Evolutionary conservation across 2,888 invertebrate species (phyloP).

Genomic region (Drosophila gaucha): DNA sequence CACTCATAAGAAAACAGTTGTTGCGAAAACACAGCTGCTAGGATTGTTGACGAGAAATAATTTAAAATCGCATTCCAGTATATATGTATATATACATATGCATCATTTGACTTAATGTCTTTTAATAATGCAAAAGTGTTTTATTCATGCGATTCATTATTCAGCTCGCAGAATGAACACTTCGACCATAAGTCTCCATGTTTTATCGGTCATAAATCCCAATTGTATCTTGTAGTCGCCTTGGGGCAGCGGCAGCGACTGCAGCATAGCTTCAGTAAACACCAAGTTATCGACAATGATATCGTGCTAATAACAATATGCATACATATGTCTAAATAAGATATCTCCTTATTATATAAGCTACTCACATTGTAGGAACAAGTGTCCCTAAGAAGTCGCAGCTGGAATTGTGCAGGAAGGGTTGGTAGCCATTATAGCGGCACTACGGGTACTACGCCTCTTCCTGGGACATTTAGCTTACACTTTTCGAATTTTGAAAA

Average conservation of each 20-base stretch:
- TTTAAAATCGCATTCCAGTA: not conserved
- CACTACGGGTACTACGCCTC: constrained; percentile 42
- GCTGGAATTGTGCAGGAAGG: constrained; percentile 33
- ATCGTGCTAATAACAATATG: no score
- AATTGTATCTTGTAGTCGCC: constrained; percentile 42
- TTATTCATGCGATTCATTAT: not conserved
- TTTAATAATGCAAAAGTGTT: no score
- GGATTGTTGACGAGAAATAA: no score
- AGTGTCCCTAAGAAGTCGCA: constrained; percentile 38
- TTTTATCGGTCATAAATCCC: constrained; percentile 12
- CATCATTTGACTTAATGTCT: no score
- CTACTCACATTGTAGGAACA: constrained; percentile 36
- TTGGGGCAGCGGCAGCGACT: constrained; percentile 35
- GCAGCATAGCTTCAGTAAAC: constrained; percentile 29
- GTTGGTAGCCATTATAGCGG: constrained; percentile 33
- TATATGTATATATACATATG: not conserved
- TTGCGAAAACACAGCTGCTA: not conserved
- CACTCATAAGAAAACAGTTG: constrained; percentile 8
- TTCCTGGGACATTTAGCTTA: constrained; percentile 42
- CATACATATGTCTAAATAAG: not conserved
- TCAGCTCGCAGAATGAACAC: constrained; percentile 16
- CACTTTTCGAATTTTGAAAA: constrained; percentile 34
- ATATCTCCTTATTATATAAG: not conserved
- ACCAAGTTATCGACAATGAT: constrained; percentile 40
- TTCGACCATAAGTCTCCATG: constrained; percentile 18